Percentiles rank a stretch among this genome's conserved stretches.
Conservation (phyloP, 2,888 invertebrate genomes). For the Ectemnius lituratus region DNA sequence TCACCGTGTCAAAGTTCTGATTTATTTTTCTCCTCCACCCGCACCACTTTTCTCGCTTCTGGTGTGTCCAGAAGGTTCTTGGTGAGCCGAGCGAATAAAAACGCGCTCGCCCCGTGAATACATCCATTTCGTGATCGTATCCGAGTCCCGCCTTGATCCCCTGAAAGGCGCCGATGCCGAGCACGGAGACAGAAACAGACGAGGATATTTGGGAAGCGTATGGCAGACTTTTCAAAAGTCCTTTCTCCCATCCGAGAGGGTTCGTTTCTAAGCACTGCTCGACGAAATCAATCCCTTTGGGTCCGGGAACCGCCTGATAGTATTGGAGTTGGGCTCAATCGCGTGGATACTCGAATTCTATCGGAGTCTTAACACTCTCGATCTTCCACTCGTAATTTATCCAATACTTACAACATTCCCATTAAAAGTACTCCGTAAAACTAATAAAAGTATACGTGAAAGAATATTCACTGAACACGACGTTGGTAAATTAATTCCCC, state of each 20-base stretch:
- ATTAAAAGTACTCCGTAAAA: too few relatives aligned
- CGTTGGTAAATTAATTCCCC: too few relatives aligned
- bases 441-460: too few relatives aligned
- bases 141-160: constrained; percentile 24
- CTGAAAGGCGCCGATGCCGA: constrained; percentile 27
- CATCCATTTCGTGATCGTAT: constrained; percentile 39
- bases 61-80: too few relatives aligned
- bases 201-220: constrained; percentile 7
- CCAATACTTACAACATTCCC: too few relatives aligned
- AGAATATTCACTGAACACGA: too few relatives aligned
- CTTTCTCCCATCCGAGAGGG: constrained; percentile 34
- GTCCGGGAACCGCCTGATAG: too few relatives aligned
- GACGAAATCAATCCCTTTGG: background rate
- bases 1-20: constrained; percentile 17
- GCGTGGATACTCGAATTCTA: too few relatives aligned
- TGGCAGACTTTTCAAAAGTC: constrained; percentile 27
- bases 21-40: constrained; percentile 32
- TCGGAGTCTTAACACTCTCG: too few relatives aligned
- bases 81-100: constrained; percentile 20
- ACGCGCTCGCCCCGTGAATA: constrained; percentile 18
- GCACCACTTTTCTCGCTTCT: background rate
- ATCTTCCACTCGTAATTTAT: too few relatives aligned
- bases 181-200: background rate
- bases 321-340: too few relatives aligned
- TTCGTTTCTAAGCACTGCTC: constrained; percentile 23